These are phyloP conservation scores for Bombus superbus DNA, from an alignment of 1,140 invertebrate species.

Conservation along the genomic window DNA sequence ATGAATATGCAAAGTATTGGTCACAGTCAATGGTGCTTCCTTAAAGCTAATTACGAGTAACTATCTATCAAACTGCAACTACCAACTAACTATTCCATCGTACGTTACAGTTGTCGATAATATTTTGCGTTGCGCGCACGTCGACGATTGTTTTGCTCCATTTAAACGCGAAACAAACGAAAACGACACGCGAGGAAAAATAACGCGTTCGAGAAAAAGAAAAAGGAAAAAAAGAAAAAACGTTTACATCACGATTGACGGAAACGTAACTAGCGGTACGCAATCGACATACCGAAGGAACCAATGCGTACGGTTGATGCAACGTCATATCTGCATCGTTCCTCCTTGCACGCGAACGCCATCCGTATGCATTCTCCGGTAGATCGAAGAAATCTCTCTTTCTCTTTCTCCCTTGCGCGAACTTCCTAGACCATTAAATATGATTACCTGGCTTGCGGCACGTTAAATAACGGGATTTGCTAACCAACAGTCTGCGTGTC, in stretches of 20 bases:
- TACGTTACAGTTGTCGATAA: background rate
- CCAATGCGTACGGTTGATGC: background rate
- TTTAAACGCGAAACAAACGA: background rate
- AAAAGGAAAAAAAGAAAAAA: too few relatives aligned
- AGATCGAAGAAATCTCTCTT: conserved; percentile 65
- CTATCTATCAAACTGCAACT: too few relatives aligned
- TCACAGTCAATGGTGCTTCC: conserved; percentile 24
- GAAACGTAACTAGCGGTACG: conserved; percentile 17
- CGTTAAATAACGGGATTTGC: conserved; percentile 64
- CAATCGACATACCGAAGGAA: conserved; percentile 19
- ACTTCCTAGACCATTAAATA: conserved; percentile 70
- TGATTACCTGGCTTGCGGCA: conserved; percentile 58
- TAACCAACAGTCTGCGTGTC: conserved; percentile 38
- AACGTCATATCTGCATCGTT: conserved; percentile 46
- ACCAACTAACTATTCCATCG: background rate
- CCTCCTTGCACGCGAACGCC: background rate
- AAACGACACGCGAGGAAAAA: background rate
- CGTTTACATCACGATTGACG: conserved; percentile 52
- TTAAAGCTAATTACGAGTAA: conserved; percentile 7
- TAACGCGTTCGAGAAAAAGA: background rate
- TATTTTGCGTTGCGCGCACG: background rate
- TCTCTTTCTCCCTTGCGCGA: conserved; percentile 49
- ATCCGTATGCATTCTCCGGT: conserved; percentile 16
- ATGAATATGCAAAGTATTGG: conserved; percentile 27
- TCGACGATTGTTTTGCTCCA: background rate